Base-by-base conservation (phyloP, 92 coral and sea anemone genomes). In the Anthopleura xanthogrammica region DNA sequence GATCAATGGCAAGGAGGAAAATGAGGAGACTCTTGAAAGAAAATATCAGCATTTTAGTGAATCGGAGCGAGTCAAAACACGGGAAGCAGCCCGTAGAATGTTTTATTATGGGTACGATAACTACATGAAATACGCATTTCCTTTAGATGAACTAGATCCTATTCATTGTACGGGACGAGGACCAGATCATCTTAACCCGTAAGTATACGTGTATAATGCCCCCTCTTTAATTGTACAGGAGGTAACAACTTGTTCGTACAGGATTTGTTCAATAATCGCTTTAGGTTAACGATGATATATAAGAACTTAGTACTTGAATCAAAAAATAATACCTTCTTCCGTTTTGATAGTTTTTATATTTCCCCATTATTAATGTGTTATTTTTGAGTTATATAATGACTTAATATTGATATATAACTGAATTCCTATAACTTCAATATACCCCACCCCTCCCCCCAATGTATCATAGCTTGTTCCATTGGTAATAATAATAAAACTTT, bases 91-190 rank as follows among this genome's bases (percentile, higher is more conserved):
- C 16, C 91, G 88, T 55, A 88, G 92, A 22, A 96, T 96, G 98
- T 96, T 96, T 76, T 94, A 96, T 65, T 89, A 87, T 85, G 99
- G 98, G 55, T 96, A 96, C 78, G 97, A 96, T 75, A 96, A 82
- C 74, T 96, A 96, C 89, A 96, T 96, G 92, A 92, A 88, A 64
- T 94, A 92, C 87, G 99, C 99, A 48, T 96, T 94, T 78, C 99
- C 99, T 5, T 84, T 84, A 75, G 99, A 96, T 71, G 99, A 96
- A 73, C 84, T 96, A 52, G 99, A 96, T 77, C 99, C 99, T 29
- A 96, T 96, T 41, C 99, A 96, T 52, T 96, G 99, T 55, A 94
- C 93, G 1, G 99, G 99, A 11, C 86, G 99, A 90, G 99, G 99
- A 22, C 98, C 99, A 0, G 99, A 96, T 76, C 78, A 86, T 77